Conservation (phyloP, 2,797 vertebrate genomes). For the Otolemur crassicaudatus region DNA sequence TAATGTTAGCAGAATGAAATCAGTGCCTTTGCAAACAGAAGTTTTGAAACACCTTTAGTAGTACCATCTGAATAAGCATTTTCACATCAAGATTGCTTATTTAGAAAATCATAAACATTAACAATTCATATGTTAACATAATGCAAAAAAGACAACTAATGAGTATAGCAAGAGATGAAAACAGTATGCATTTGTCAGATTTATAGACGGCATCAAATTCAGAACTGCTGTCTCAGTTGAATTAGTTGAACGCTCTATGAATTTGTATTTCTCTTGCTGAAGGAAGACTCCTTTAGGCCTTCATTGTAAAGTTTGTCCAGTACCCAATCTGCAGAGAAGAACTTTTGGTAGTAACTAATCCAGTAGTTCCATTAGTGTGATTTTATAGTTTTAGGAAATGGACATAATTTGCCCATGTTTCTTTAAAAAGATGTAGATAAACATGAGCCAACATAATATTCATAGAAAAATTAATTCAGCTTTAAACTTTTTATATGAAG, state of each 20-base stretch:
- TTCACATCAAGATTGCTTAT: background rate
- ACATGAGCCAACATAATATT: conserved; percentile 71
- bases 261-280: conserved; percentile 6
- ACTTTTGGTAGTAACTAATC: background rate
- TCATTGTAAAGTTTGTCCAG: background rate
- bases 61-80: conserved; percentile 5
- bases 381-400: conserved; percentile 53
- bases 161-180: background rate
- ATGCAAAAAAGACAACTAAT: background rate
- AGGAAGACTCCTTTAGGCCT: background rate
- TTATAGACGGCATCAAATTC: background rate
- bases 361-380: background rate
- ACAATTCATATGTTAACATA: background rate
- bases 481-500: conserved; percentile 70
- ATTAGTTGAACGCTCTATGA: background rate
- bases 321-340: background rate
- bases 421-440: conserved; percentile 49
- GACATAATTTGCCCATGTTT: background rate
- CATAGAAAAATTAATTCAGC: conserved; percentile 73
- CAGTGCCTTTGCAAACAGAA: conserved; percentile 17
- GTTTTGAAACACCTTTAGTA: conserved; percentile 30
- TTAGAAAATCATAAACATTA: conserved; percentile 46
- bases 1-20: background rate
- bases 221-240: background rate
- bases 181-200: background rate